These are phyloP conservation scores for Drosophila demipolita DNA, from an alignment of 2,888 invertebrate genomes.

Conservation along the genomic window DNA sequence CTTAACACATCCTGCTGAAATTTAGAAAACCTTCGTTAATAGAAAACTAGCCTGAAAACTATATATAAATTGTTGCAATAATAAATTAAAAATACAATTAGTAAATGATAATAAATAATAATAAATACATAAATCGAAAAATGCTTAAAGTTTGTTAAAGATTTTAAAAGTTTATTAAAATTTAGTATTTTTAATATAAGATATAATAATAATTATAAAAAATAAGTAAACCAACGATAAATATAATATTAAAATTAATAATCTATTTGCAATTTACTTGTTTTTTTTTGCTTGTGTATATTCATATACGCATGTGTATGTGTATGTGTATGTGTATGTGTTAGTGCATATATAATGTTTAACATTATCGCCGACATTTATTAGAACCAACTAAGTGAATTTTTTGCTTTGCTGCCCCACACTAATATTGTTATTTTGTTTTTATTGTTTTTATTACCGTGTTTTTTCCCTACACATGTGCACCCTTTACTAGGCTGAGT, in stretches of 20 bases:
- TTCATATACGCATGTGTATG: neutral
- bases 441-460: slow-evolving; percentile 10
- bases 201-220: neutral
- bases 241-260: neutral
- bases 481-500: slow-evolving; percentile 34
- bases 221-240: neutral
- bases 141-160: neutral
- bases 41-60: neutral
- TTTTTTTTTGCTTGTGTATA: slow-evolving; percentile 9
- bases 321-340: slow-evolving; percentile 9
- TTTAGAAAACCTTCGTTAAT: neutral
- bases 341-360: slow-evolving; percentile 54
- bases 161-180: too few species aligned
- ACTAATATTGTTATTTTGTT: slow-evolving; percentile 55
- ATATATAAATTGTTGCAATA: neutral
- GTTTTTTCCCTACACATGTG: slow-evolving; percentile 2
- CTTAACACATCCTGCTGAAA: neutral
- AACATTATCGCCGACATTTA: slow-evolving; percentile 76
- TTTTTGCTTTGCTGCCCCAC: slow-evolving; percentile 51
- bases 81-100: neutral
- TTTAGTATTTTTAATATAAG: neutral
- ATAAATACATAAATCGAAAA: too few species aligned
- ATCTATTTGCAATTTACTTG: neutral
- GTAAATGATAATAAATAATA: neutral
- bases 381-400: slow-evolving; percentile 71